Evolutionary conservation across 2,113 vertebrate genomes (phyloP).

Genomic region (Reinhardtius hippoglossoides): DNA sequence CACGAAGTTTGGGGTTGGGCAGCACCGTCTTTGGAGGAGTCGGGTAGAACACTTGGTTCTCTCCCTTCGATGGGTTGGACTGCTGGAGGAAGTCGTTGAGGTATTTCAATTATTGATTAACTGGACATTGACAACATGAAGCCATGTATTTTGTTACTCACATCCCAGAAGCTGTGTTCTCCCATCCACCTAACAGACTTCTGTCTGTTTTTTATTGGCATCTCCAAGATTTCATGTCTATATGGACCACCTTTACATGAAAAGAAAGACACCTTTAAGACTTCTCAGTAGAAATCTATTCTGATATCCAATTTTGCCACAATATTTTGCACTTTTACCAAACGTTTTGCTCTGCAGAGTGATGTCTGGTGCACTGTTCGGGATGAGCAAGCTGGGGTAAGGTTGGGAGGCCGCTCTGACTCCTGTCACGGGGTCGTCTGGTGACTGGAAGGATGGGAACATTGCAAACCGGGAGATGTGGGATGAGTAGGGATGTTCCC

Average conservation of each 20-base stretch:
- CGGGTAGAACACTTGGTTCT: slow-evolving; percentile 76
- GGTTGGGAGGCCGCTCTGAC: slow-evolving; percentile 54
- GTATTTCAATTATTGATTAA: background rate
- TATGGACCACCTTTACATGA: slow-evolving; percentile 80
- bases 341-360: slow-evolving; percentile 79
- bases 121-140: background rate
- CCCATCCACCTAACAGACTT: slow-evolving; percentile 73
- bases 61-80: slow-evolving; percentile 71
- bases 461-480: slow-evolving; percentile 81
- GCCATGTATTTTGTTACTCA: slow-evolving; percentile 58
- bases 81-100: slow-evolving; percentile 58
- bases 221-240: slow-evolving; percentile 79
- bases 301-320: background rate
- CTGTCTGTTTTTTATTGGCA: slow-evolving; percentile 71
- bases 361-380: slow-evolving; percentile 68
- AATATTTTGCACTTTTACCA: slow-evolving; percentile 63
- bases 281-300: background rate
- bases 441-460: slow-evolving; percentile 80
- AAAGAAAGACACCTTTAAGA: slow-evolving; percentile 7
- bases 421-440: slow-evolving; percentile 67
- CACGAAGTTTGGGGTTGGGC: slow-evolving; percentile 71
- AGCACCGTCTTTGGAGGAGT: slow-evolving; percentile 74
- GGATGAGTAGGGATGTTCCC: slow-evolving; percentile 84
- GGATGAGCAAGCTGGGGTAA: slow-evolving; percentile 70
- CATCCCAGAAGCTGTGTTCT: slow-evolving; percentile 79